These are phyloP conservation scores for Egretta garzetta DNA, from an alignment of 2,113 vertebrate genomes.

Conservation along the genomic window DNA sequence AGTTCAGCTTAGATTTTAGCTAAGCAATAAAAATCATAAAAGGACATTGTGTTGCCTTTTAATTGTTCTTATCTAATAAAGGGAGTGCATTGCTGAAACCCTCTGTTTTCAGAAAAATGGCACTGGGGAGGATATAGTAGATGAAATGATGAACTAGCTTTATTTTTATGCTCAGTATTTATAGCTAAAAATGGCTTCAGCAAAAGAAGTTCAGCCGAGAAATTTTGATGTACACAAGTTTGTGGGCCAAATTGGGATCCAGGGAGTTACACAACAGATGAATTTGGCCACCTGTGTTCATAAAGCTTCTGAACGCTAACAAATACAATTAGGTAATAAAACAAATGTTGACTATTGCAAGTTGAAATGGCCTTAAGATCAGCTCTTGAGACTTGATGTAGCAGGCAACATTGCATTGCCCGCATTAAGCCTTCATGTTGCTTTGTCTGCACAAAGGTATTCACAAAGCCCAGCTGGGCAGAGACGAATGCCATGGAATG, in stretches of 20 bases:
- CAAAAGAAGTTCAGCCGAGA: not conserved
- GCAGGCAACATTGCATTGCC: not conserved
- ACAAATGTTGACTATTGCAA: not conserved
- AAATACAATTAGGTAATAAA: not conserved
- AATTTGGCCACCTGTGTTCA: not conserved
- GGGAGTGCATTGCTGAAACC: not conserved
- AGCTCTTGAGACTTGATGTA: not conserved
- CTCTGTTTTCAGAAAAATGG: not conserved
- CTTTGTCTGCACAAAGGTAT: not conserved
- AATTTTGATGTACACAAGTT: not conserved
- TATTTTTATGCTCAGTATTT: not conserved
- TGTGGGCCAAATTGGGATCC: not conserved
- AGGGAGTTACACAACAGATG: not conserved
- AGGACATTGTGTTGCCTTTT: not conserved
- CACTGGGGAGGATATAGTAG: not conserved
- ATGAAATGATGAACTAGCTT: not conserved
- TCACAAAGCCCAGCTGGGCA: not conserved
- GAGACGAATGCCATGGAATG: not conserved
- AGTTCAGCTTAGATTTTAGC: not conserved
- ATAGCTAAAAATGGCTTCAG: not conserved
- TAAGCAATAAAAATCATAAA: not conserved
- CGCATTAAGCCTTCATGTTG: not conserved
- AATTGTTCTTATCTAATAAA: not conserved
- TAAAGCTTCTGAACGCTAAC: not conserved
- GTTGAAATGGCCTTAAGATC: not conserved